Percentiles rank a stretch among this genome's conserved stretches.
Evolutionary conservation across 92 coral and sea anemone species (phyloP).

Genomic region (Diadumene lineata): DNA sequence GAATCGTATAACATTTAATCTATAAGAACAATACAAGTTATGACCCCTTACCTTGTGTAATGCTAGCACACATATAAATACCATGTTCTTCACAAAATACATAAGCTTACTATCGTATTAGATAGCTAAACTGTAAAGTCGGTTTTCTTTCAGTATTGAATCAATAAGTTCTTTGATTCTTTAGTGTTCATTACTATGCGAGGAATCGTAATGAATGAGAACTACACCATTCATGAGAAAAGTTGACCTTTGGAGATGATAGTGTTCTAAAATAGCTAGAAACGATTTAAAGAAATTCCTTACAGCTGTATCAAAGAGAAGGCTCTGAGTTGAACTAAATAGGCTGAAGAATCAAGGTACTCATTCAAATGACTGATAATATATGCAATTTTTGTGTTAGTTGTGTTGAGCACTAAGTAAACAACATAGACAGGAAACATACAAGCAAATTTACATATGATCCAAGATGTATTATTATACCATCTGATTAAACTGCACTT

Average conservation of each 20-base stretch:
- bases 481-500: neutral
- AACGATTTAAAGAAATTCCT: conserved; percentile 24
- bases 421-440: conserved; percentile 24
- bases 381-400: conserved; percentile 28
- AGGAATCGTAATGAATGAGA: neutral
- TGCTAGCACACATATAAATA: conserved; percentile 9
- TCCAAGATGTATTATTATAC: neutral
- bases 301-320: conserved; percentile 25
- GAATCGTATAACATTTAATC: conserved; percentile 48
- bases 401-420: conserved; percentile 7
- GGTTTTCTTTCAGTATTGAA: neutral
- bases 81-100: conserved; percentile 21
- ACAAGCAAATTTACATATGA: conserved; percentile 26
- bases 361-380: conserved; percentile 14
- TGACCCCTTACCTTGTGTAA: conserved; percentile 49
- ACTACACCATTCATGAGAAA: neutral
- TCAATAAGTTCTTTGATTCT: conserved; percentile 11
- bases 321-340: neutral
- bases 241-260: conserved; percentile 23
- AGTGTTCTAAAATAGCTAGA: conserved; percentile 17
- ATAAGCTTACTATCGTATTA: neutral
- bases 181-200: neutral
- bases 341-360: neutral
- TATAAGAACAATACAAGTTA: conserved; percentile 19
- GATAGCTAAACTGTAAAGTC: neutral